Conservation (phyloP, 2,888 invertebrate genomes). For the Anthophora plumipes region DNA sequence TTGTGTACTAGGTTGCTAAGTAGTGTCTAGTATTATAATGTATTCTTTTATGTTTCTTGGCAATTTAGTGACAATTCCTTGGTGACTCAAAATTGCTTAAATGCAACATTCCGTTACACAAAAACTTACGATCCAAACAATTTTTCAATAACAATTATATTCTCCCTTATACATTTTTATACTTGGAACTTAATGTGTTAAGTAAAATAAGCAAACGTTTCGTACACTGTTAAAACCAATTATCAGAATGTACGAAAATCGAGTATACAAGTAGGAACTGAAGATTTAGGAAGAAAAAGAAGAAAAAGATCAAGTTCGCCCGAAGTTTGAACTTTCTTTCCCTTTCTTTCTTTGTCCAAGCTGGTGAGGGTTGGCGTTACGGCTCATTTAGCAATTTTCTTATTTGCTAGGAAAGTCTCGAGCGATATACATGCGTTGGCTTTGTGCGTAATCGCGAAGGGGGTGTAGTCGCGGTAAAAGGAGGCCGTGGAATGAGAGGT, state of each 20-base stretch:
- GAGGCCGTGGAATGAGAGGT: conserved; percentile 45
- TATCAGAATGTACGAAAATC: not conserved
- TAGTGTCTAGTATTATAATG: too few relatives aligned
- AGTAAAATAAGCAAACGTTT: too few relatives aligned
- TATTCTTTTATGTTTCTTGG: too few relatives aligned
- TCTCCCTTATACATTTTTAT: too few relatives aligned
- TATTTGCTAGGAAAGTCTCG: conserved; percentile 61
- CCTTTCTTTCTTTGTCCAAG: not conserved
- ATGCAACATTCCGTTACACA: too few relatives aligned
- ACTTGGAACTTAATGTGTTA: too few relatives aligned
- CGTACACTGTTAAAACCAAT: too few relatives aligned
- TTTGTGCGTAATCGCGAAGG: conserved; percentile 64
- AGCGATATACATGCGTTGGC: conserved; percentile 51
- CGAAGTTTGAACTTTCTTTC: not conserved
- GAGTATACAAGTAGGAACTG: not conserved
- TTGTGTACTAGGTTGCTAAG: too few relatives aligned
- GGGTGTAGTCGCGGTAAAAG: conserved; percentile 31
- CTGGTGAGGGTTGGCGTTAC: conserved; percentile 54
- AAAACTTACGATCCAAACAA: too few relatives aligned
- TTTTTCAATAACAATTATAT: too few relatives aligned
- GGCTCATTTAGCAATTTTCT: conserved; percentile 77
- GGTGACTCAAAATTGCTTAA: too few relatives aligned
- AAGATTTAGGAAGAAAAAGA: not conserved
- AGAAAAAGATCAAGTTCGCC: not conserved
- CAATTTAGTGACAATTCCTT: too few relatives aligned